A percentile compares a stretch with the other conserved stretches of the same genome.
phyloP scores from a whole-genome alignment of 2,113 vertebrate species.

The Gnathonemus echidnorhynchus region DNA sequence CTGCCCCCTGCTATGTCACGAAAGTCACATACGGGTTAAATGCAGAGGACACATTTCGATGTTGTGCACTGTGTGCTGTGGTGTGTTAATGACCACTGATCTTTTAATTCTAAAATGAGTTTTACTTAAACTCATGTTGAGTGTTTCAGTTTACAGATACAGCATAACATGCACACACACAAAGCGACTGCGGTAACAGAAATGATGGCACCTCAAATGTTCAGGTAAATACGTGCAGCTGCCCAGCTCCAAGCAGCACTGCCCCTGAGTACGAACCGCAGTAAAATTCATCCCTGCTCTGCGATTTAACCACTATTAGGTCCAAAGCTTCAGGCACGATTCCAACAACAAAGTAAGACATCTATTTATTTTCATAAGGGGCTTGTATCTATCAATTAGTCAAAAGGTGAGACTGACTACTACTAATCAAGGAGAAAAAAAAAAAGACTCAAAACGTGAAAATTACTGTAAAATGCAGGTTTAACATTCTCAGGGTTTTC shows the following conservation, averaged over 20 bases:
- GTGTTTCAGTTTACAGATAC: not conserved
- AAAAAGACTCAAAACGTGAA: not conserved
- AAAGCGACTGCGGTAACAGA: not conserved
- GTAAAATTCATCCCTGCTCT: not conserved
- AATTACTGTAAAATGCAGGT: too few species aligned
- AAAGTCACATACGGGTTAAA: too few species aligned
- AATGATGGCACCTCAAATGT: not conserved
- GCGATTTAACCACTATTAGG: not conserved
- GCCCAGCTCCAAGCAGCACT: too few species aligned
- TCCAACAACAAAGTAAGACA: not conserved
- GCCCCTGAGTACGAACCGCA: too few species aligned
- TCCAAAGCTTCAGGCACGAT: not conserved
- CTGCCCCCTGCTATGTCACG: too few species aligned
- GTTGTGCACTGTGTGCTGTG: too few species aligned
- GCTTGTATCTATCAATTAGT: not conserved
- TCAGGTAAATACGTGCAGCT: not conserved
- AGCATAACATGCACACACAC: not conserved
- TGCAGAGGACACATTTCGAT: too few species aligned
- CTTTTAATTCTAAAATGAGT: too few species aligned
- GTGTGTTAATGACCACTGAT: too few species aligned
- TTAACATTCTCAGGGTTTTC: not conserved
- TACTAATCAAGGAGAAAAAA: not conserved
- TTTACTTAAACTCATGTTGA: not conserved
- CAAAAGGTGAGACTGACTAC: not conserved
- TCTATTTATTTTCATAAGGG: not conserved